phyloP scores from a whole-genome alignment of 1,140 invertebrate species.

The Pseudomyrmex flavicornis region DNA sequence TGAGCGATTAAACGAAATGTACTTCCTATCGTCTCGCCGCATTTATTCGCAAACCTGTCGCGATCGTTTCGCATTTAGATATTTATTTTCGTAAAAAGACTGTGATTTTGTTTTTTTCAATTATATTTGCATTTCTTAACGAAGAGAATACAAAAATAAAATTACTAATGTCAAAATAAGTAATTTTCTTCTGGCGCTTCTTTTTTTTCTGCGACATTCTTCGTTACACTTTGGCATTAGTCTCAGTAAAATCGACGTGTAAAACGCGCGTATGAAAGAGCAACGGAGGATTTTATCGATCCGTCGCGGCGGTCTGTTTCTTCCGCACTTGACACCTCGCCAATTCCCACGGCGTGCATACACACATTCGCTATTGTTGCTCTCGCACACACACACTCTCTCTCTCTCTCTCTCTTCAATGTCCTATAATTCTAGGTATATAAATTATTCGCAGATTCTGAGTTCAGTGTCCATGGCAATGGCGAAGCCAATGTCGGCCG shows the following conservation, averaged over 20 bases:
- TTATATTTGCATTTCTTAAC: too few relatives aligned
- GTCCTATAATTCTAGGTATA: slow-evolving; percentile 47
- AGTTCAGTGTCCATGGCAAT: slow-evolving; percentile 64
- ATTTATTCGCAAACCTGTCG: not conserved
- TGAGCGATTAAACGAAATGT: slow-evolving; percentile 46
- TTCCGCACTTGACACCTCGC: slow-evolving; percentile 45
- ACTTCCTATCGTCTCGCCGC: not conserved
- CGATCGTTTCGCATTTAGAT: not conserved
- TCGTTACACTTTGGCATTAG: too few relatives aligned
- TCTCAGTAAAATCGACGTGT: slow-evolving; percentile 10
- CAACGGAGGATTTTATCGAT: slow-evolving; percentile 49
- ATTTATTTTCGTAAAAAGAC: not conserved
- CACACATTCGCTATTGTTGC: slow-evolving; percentile 54
- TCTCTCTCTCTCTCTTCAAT: slow-evolving; percentile 2
- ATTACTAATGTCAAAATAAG: not conserved
- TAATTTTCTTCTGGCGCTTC: not conserved
- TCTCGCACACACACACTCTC: slow-evolving; percentile 10
- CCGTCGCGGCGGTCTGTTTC: slow-evolving; percentile 9
- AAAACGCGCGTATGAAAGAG: not conserved
- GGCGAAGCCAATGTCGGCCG: slow-evolving; percentile 60
- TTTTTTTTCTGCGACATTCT: not conserved
- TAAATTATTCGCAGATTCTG: slow-evolving; percentile 62
- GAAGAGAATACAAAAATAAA: not conserved
- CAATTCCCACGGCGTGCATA: slow-evolving; percentile 46
- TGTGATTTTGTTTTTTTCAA: too few relatives aligned